Conservation (phyloP, 2,888 invertebrate species). For the Sinhomidia bicolor region DNA sequence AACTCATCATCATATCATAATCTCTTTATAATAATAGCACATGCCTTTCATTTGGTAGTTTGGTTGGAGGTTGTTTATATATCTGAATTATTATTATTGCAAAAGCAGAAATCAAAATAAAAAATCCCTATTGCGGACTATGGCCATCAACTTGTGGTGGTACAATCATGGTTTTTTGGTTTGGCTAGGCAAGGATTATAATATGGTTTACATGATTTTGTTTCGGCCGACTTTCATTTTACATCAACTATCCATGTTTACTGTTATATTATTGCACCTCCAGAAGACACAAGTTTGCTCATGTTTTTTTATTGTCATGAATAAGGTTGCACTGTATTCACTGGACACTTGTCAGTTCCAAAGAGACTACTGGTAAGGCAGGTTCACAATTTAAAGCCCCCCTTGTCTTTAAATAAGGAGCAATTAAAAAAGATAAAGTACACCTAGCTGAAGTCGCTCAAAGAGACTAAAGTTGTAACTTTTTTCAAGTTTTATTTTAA, state of each 20-base stretch:
- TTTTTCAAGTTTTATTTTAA: too few species aligned
- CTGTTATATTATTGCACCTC: neutral
- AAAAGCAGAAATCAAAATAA: neutral
- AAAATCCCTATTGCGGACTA: neutral
- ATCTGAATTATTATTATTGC: constrained; percentile 4
- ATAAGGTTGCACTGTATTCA: constrained; percentile 32
- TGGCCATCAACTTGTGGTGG: constrained; percentile 60
- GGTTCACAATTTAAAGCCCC: constrained; percentile 9
- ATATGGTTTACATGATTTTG: constrained; percentile 54
- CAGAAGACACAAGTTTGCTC: neutral
- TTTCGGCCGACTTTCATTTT: neutral
- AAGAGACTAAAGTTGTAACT: too few species aligned
- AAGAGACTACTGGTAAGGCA: constrained; percentile 29
- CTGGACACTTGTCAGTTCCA: constrained; percentile 67
- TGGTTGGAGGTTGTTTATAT: neutral
- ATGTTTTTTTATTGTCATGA: neutral
- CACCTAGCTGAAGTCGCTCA: too few species aligned
- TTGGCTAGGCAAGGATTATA: constrained; percentile 34
- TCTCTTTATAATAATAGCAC: neutral
- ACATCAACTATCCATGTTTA: neutral
- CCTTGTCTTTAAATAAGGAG: too few species aligned
- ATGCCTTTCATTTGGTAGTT: neutral
- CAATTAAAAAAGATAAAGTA: too few species aligned
- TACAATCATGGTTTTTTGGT: constrained; percentile 53
- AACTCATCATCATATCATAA: neutral